phyloP scores from a whole-genome alignment of 2,113 vertebrate genomes.

The Otocyon megalotis region DNA sequence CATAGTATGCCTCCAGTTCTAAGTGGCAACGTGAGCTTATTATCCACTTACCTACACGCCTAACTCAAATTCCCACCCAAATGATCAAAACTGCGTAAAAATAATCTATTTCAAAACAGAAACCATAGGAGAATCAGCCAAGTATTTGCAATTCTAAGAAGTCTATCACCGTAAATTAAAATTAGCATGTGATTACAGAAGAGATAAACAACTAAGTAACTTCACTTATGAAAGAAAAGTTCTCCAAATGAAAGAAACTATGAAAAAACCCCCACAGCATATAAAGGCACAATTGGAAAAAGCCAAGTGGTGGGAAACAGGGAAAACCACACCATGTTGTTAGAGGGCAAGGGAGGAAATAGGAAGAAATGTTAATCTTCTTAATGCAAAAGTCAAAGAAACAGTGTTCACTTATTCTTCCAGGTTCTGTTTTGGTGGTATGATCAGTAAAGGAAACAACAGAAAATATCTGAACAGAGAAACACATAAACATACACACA shows the following conservation, averaged over 20 bases:
- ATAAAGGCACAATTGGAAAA: no score
- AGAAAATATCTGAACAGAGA: neutral
- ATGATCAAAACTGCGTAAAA: neutral
- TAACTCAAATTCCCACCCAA: neutral
- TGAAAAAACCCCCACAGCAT: fast-evolving
- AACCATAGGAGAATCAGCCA: neutral
- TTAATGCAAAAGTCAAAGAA: neutral
- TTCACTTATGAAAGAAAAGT: neutral
- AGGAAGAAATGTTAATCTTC: neutral
- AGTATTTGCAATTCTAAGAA: neutral
- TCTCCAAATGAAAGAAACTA: neutral
- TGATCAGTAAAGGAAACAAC: neutral
- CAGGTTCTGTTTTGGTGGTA: no score
- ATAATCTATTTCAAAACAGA: neutral
- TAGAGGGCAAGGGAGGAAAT: neutral
- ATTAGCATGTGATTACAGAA: neutral
- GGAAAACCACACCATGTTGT: neutral
- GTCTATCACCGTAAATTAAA: neutral
- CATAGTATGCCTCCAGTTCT: neutral
- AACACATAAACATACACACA: neutral
- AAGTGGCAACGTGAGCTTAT: neutral
- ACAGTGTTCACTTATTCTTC: fast-evolving
- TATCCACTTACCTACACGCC: fast-evolving
- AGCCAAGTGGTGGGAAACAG: neutral
- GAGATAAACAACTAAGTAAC: neutral